Percentiles rank a stretch among this genome's conserved stretches.
These are phyloP conservation scores for Drosophila punjabiensis DNA, from an alignment of 1,140 invertebrate species.

Conservation along the genomic window DNA sequence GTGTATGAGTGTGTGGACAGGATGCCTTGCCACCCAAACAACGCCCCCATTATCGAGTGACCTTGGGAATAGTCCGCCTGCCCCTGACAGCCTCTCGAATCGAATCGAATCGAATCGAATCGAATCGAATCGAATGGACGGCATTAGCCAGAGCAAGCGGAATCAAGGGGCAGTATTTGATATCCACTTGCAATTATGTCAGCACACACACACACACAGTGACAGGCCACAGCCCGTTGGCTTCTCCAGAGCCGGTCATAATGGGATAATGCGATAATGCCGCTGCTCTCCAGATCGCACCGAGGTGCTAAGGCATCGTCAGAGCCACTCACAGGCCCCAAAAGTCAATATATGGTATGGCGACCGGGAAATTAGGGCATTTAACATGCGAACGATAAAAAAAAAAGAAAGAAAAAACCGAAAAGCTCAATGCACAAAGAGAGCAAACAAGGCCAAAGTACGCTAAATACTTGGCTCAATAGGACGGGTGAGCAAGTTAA, in stretches of 20 bases:
- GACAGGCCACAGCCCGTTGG: slow-evolving; percentile 24
- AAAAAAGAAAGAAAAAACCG: slow-evolving; percentile 21
- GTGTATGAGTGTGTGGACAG: slow-evolving; percentile 2
- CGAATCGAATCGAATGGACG: background rate
- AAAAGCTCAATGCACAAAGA: slow-evolving; percentile 9
- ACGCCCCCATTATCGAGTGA: slow-evolving; percentile 4
- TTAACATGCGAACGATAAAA: slow-evolving; percentile 68
- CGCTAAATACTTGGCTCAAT: slow-evolving; percentile 62
- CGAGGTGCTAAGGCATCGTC: slow-evolving; percentile 58
- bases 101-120: background rate
- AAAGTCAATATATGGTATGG: slow-evolving; percentile 32
- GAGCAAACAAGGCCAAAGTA: slow-evolving; percentile 49
- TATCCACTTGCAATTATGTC: slow-evolving; percentile 51
- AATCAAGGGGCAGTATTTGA: slow-evolving; percentile 35
- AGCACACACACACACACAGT: slow-evolving; percentile 21
- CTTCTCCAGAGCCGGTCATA: background rate
- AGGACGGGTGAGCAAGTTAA: background rate
- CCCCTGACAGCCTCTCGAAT: slow-evolving; percentile 42
- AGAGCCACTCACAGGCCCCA: slow-evolving; percentile 11
- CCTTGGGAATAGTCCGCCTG: slow-evolving; percentile 23
- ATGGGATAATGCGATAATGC: slow-evolving; percentile 8
- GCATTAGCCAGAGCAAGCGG: slow-evolving; percentile 33
- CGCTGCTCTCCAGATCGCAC: slow-evolving; percentile 42
- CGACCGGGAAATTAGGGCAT: slow-evolving; percentile 73
- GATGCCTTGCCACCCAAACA: background rate